Evolutionary conservation across 2,113 vertebrate species (phyloP).

Genomic region (Plecturocebus donacophilus): DNA sequence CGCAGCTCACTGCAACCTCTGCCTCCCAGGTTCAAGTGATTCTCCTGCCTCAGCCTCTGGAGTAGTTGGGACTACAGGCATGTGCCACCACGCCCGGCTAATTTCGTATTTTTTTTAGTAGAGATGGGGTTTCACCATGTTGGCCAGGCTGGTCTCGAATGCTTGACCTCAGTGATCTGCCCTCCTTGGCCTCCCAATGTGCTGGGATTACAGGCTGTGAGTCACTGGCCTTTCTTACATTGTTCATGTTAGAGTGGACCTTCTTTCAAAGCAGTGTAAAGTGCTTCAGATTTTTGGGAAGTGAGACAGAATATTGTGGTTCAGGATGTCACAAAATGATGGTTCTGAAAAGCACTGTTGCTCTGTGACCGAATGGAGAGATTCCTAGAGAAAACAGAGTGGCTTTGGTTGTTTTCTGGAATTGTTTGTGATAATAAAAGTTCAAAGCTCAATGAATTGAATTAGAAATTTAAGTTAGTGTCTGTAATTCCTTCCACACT

Average conservation of each 20-base stretch:
- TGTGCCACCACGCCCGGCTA: background rate
- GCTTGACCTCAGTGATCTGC: background rate
- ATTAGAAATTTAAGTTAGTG: background rate
- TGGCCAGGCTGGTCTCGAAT: background rate
- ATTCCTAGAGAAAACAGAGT: rapidly evolving
- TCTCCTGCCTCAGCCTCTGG: background rate
- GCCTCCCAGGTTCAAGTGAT: background rate
- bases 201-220: background rate
- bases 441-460: background rate
- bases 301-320: rapidly evolving
- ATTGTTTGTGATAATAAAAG: background rate
- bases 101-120: background rate
- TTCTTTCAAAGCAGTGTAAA: rapidly evolving
- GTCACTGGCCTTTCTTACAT: rapidly evolving
- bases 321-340: rapidly evolving
- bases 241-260: rapidly evolving
- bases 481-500: rapidly evolving
- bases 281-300: rapidly evolving
- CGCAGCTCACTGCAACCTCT: background rate
- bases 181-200: background rate
- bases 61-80: background rate
- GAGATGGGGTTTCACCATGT: background rate
- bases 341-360: rapidly evolving
- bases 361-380: rapidly evolving
- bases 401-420: background rate